Evolutionary conservation across 2,113 vertebrate species (phyloP).

Genomic region (Cynocephalus volans): DNA sequence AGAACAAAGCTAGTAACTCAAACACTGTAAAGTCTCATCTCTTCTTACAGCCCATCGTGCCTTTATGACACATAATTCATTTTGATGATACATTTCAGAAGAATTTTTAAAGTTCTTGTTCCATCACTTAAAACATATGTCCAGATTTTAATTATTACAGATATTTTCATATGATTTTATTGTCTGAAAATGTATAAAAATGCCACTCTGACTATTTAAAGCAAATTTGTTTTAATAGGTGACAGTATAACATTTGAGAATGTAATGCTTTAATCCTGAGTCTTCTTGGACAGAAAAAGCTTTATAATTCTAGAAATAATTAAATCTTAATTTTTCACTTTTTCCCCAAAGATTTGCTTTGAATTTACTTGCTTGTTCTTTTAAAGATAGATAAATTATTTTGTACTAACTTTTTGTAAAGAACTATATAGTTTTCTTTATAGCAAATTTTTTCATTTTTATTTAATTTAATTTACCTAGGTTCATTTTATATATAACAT

Average conservation of each 20-base stretch:
- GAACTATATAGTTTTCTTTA: neutral
- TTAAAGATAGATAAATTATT: conserved; percentile 23
- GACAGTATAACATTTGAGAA: neutral
- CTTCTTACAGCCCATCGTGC: neutral
- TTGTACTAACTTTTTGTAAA: conserved; percentile 15
- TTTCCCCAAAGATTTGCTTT: neutral
- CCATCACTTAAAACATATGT: neutral
- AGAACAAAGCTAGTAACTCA: neutral
- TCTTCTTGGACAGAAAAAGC: neutral
- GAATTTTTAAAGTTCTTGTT: conserved; percentile 1
- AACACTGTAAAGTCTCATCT: neutral
- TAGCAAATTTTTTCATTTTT: neutral
- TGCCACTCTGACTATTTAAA: neutral
- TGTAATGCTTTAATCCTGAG: neutral
- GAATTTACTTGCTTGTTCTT: conserved; percentile 37
- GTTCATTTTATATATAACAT: neutral
- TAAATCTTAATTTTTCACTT: neutral
- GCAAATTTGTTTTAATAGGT: neutral
- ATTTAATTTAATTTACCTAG: neutral
- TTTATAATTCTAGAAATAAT: conserved; percentile 31
- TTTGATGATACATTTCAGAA: conserved; percentile 38
- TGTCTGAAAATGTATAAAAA: neutral
- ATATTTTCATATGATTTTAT: neutral
- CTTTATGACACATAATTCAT: conserved; percentile 2
- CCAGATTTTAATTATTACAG: conserved; percentile 11